Evolutionary conservation across 2,888 invertebrate species (phyloP).

Genomic region (Papilio protenor): DNA sequence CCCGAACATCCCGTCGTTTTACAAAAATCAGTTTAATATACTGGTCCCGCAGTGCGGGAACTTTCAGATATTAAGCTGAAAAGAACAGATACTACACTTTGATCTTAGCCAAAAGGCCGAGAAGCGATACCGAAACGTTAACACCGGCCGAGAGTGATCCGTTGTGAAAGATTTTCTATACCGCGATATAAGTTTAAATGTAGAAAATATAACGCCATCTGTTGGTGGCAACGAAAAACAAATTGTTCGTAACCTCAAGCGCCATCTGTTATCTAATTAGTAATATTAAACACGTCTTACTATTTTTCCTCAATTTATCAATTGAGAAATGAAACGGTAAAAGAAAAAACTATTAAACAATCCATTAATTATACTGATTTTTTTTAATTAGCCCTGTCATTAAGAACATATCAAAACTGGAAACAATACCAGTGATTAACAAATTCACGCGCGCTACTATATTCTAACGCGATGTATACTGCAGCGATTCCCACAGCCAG

Average conservation of each 20-base stretch:
- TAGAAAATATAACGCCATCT: slow-evolving; percentile 15
- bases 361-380: background rate
- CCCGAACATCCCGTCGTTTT: no score
- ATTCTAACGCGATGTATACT: slow-evolving; percentile 12
- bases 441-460: slow-evolving; percentile 10
- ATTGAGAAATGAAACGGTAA: background rate
- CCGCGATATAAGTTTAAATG: background rate
- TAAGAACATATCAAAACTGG: background rate
- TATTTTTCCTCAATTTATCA: background rate
- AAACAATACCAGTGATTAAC: slow-evolving; percentile 30
- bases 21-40: no score
- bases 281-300: background rate
- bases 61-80: slow-evolving; percentile 2
- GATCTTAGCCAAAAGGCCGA: slow-evolving; percentile 27
- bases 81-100: slow-evolving; percentile 14
- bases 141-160: background rate
- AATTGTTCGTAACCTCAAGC: background rate
- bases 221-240: background rate
- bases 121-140: background rate
- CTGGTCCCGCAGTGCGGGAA: no score
- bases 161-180: background rate
- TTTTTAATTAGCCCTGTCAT: background rate
- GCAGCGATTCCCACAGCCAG: background rate
- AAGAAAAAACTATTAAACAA: background rate
- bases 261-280: background rate